Evolutionary conservation across 1,140 invertebrate species (phyloP).

Genomic region (Ptiloglossa arizonensis): DNA sequence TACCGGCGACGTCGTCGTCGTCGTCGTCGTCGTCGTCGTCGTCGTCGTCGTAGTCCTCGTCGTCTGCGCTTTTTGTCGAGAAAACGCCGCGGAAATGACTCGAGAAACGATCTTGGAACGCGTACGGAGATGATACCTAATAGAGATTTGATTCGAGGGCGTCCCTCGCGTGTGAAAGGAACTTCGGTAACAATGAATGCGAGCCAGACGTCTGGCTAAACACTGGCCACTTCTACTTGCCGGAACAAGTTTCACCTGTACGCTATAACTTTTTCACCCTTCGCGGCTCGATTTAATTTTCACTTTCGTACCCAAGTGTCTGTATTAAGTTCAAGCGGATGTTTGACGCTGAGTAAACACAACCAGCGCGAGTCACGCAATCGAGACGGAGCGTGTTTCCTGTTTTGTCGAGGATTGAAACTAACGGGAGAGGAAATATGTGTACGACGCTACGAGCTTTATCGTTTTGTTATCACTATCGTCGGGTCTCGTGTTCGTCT

Average conservation of each 20-base stretch:
- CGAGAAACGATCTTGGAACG: background rate
- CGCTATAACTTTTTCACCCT: background rate
- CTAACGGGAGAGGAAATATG: too few relatives aligned
- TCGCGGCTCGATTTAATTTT: background rate
- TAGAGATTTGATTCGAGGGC: constrained; percentile 1
- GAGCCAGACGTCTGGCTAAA: constrained; percentile 46
- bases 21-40: too few relatives aligned
- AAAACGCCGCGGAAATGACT: constrained; percentile 6
- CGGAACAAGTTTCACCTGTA: background rate
- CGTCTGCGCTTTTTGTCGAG: background rate
- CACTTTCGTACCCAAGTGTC: background rate
- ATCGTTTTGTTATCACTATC: too few relatives aligned
- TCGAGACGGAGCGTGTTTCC: background rate
- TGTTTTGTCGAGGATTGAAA: background rate
- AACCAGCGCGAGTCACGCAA: background rate
- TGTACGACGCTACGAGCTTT: too few relatives aligned
- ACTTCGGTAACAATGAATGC: constrained; percentile 26
- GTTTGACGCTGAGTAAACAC: background rate
- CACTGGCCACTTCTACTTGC: constrained; percentile 27
- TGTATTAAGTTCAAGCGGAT: background rate
- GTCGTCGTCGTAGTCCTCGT: too few relatives aligned
- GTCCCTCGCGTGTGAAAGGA: constrained; percentile 7
- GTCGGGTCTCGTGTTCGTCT: too few relatives aligned
- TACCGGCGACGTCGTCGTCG: too few relatives aligned
- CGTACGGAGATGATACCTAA: constrained; percentile 1